Evolutionary conservation across 2,113 vertebrate genomes (phyloP).

Genomic region (Circaetus cinerascens): DNA sequence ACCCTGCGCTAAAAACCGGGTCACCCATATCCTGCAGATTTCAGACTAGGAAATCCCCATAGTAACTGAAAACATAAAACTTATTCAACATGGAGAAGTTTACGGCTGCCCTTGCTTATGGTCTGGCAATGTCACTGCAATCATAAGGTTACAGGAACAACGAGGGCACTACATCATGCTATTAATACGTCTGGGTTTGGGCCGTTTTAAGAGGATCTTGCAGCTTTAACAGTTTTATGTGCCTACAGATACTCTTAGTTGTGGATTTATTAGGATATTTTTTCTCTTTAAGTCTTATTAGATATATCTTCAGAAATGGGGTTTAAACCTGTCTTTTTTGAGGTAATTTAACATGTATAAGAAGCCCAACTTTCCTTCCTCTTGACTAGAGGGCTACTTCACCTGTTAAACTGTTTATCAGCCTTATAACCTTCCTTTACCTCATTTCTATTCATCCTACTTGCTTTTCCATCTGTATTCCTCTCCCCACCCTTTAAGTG

Average conservation of each 20-base stretch:
- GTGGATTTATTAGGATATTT: constrained; percentile 34
- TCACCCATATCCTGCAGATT: neutral
- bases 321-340: constrained; percentile 19
- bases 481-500: neutral
- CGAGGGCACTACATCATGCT: neutral
- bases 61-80: neutral
- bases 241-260: constrained; percentile 20
- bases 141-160: constrained; percentile 18
- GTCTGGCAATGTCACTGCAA: constrained; percentile 6
- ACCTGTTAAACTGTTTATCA: neutral
- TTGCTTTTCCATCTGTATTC: neutral
- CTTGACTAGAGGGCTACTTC: neutral
- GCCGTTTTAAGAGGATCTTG: constrained; percentile 14
- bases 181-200: neutral
- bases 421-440: neutral
- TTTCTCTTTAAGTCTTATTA: constrained; percentile 18
- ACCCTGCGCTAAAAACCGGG: fast-evolving
- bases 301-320: neutral
- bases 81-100: neutral
- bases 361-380: neutral
- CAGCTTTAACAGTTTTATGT: constrained; percentile 44
- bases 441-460: neutral
- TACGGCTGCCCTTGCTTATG: neutral
- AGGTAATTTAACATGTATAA: neutral
- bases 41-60: neutral